These are phyloP conservation scores for Callithrix jacchus DNA, from an alignment of 2,113 vertebrate species.

Conservation along the genomic window DNA sequence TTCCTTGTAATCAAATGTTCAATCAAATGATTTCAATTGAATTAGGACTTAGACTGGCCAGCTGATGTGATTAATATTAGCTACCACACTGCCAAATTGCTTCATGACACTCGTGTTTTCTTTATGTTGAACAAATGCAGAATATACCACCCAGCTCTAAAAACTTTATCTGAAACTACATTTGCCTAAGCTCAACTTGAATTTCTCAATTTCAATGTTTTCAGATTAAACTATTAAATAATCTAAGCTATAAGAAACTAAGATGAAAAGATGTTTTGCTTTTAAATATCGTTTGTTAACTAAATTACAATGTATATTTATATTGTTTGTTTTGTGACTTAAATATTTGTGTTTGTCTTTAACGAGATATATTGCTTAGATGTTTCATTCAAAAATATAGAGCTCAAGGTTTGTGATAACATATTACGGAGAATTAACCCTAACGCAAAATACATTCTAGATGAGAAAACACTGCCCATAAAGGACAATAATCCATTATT, in stretches of 20 bases:
- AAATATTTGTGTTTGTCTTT: slow-evolving; percentile 25
- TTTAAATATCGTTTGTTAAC: slow-evolving; percentile 29
- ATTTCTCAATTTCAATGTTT: slow-evolving; percentile 22
- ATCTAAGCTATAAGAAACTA: neutral
- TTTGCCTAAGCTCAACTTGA: neutral
- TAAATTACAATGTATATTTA: neutral
- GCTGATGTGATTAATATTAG: neutral
- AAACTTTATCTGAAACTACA: neutral
- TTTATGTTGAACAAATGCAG: neutral
- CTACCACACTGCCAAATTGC: neutral
- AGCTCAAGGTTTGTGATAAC: neutral
- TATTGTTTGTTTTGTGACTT: slow-evolving; percentile 18
- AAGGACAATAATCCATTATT: neutral
- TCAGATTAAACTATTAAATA: slow-evolving; percentile 14
- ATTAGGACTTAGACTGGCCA: neutral
- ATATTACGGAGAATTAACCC: neutral
- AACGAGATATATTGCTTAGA: slow-evolving; percentile 20
- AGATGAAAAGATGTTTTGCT: slow-evolving; percentile 26
- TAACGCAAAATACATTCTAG: slow-evolving; percentile 29
- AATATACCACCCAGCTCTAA: neutral
- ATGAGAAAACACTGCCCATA: neutral
- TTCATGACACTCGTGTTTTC: neutral
- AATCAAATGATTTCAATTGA: neutral
- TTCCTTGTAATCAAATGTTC: slow-evolving; percentile 21
- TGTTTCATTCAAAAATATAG: slow-evolving; percentile 16